Evolutionary conservation across 2,888 invertebrate species (phyloP).

Genomic region (Andricus quercusramuli): DNA sequence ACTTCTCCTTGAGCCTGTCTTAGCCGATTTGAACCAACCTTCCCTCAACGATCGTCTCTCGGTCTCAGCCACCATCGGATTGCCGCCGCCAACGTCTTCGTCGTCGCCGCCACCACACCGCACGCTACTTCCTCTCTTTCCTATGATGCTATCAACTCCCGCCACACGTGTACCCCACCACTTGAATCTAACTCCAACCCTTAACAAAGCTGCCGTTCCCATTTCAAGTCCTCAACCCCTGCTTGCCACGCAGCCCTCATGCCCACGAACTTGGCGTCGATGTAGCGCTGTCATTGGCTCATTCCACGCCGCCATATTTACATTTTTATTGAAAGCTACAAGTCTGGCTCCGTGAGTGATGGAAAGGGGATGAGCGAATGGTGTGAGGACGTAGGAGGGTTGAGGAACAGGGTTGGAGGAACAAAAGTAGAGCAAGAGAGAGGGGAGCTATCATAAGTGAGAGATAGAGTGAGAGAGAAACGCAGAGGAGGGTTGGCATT

Average conservation of each 20-base stretch:
- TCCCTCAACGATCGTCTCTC: slow-evolving; percentile 13
- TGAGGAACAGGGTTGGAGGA: slow-evolving; percentile 45
- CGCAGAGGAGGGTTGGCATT: slow-evolving; percentile 68
- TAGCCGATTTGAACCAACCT: background rate
- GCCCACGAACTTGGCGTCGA: slow-evolving; percentile 67
- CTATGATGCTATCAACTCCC: slow-evolving; percentile 50
- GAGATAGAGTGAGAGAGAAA: slow-evolving; percentile 43
- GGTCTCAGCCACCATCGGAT: background rate
- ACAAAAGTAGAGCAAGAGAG: slow-evolving; percentile 52
- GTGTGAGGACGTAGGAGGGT: slow-evolving; percentile 56
- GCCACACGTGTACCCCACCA: slow-evolving; percentile 48
- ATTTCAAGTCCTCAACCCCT: slow-evolving; percentile 64
- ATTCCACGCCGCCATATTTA: slow-evolving; percentile 78
- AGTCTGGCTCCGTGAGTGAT: slow-evolving; percentile 72
- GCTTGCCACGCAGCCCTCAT: slow-evolving; percentile 38
- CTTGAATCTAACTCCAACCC: slow-evolving; percentile 44
- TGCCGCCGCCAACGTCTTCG: slow-evolving; percentile 42
- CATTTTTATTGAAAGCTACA: slow-evolving; percentile 79
- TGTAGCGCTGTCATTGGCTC: slow-evolving; percentile 78
- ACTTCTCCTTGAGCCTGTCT: background rate
- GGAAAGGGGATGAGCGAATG: slow-evolving; percentile 65
- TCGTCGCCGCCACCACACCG: slow-evolving; percentile 38
- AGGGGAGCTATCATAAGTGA: slow-evolving; percentile 39
- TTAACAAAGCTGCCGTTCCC: slow-evolving; percentile 53
- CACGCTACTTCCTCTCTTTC: slow-evolving; percentile 49